Evolutionary conservation across 1,140 invertebrate genomes (phyloP).

Genomic region (Trypoxylus dichotomus): DNA sequence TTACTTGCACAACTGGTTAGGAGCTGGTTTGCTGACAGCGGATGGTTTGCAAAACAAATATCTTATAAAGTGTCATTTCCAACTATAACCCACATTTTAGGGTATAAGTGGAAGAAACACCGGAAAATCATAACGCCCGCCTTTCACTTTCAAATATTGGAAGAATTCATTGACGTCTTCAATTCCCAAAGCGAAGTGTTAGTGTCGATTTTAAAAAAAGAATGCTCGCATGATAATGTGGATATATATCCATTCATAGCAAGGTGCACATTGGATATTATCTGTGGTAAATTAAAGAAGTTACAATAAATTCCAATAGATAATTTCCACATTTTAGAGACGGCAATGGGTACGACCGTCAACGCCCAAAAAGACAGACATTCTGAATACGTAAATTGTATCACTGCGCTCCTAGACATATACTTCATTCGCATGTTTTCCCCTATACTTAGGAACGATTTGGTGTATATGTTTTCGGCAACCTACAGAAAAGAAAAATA

Average conservation of each 20-base stretch:
- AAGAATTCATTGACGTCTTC: constrained; percentile 58
- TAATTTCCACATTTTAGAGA: constrained; percentile 55
- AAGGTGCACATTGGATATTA: constrained; percentile 71
- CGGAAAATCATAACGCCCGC: not conserved
- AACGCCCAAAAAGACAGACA: constrained; percentile 69
- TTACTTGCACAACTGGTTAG: not conserved
- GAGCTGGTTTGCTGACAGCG: not conserved
- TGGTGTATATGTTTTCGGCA: constrained; percentile 42
- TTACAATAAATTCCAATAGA: constrained; percentile 29
- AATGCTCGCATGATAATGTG: constrained; percentile 46
- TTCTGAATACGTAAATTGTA: constrained; percentile 73
- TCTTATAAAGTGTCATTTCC: too few species aligned
- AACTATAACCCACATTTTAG: not conserved
- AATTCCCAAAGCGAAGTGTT: constrained; percentile 51
- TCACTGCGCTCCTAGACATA: constrained; percentile 60
- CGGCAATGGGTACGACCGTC: constrained; percentile 69
- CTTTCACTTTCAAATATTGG: not conserved
- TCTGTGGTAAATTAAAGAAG: constrained; percentile 61
- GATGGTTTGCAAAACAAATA: not conserved
- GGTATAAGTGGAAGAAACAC: not conserved
- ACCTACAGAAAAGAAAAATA: constrained; percentile 51
- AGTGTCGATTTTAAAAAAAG: constrained; percentile 59
- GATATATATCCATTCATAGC: constrained; percentile 68
- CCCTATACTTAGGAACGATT: constrained; percentile 41
- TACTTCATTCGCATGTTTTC: constrained; percentile 52